Base-by-base conservation (phyloP, 2,113 vertebrate species). In the Symphodus melops region DNA sequence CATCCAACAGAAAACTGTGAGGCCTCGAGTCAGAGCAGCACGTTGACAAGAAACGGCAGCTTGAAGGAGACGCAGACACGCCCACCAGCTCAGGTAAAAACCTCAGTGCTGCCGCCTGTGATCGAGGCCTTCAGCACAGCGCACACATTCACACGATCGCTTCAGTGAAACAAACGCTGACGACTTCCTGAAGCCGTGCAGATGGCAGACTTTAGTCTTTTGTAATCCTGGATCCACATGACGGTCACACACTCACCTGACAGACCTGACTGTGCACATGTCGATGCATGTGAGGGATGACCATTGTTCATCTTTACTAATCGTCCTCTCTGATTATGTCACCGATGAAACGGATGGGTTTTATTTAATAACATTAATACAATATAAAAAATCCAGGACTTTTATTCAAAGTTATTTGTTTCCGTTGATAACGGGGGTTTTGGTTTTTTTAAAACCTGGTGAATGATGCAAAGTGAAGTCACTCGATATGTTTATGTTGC, bases 81-180 rank as follows among this genome's bases (percentile, higher is more conserved):
- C 44, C 48, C 7, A 7, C 9, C 39, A 17, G 23, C 76, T 77
- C 86, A 92, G 91, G 94, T 93, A 86, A 79, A 79, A 72, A 80
- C 23, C 44, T 42, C 54, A 62, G 48, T 1, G 53, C 49, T 9
- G 44, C 39, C 44, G 42, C 10, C 36, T 20, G 41, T 21, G 61
- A 7, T 8, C 21, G 63, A 37, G 33, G 41, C n/a, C 8, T 19
- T n/a, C n/a, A n/a, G n/a, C n/a, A n/a, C n/a, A n/a, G n/a, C n/a
- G n/a, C n/a, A n/a, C n/a, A n/a, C n/a, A n/a, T n/a, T n/a, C n/a
- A n/a, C n/a, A 55, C 60, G 73, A 70, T 79, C 62, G 56, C 76
- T 80, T 48, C 5, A 74, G 25, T 19, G 33, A 17, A 44, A 61
- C 68, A 77, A 66, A 84, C 72, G 11, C 68, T 77, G 10, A 77